Conservation (phyloP, 92 coral and sea anemone genomes). For the Muricea muricata region DNA sequence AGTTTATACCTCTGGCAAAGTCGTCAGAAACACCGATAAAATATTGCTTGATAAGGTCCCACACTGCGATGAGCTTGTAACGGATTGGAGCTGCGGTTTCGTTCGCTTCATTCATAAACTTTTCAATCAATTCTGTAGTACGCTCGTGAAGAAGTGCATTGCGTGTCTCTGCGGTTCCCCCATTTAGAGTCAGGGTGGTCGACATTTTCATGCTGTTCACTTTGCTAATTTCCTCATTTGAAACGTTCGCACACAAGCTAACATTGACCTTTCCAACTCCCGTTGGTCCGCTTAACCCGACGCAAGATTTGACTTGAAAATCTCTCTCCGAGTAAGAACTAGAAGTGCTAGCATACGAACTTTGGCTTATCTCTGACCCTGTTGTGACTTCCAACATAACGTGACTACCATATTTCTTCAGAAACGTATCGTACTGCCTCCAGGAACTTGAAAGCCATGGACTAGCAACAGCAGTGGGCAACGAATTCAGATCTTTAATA, state of each 20-base stretch:
- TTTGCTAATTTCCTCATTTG: background rate
- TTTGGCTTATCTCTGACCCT: slow-evolving; percentile 42
- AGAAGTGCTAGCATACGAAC: slow-evolving; percentile 18
- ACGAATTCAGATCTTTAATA: background rate
- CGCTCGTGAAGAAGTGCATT: slow-evolving; percentile 20
- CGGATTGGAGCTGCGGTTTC: background rate
- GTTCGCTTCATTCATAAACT: slow-evolving; percentile 25
- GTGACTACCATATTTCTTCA: slow-evolving; percentile 48
- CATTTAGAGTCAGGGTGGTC: slow-evolving; percentile 7
- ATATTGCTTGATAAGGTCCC: background rate
- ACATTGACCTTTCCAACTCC: background rate
- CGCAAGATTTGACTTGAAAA: slow-evolving; percentile 38
- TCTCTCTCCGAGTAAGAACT: slow-evolving; percentile 28
- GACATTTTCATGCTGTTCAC: slow-evolving; percentile 2
- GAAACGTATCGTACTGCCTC: slow-evolving; percentile 18
- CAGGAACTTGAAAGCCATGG: slow-evolving; percentile 23
- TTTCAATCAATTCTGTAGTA: background rate
- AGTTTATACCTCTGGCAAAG: slow-evolving; percentile 8
- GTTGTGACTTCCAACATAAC: slow-evolving; percentile 25
- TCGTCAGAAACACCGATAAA: background rate
- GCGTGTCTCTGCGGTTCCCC: slow-evolving; percentile 43
- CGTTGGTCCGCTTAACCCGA: background rate
- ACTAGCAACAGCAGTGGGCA: slow-evolving; percentile 4
- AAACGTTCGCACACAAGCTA: background rate
- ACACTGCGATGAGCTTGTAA: slow-evolving; percentile 1